phyloP scores from a whole-genome alignment of 2,888 invertebrate species.

The Euzophera pinguis region DNA sequence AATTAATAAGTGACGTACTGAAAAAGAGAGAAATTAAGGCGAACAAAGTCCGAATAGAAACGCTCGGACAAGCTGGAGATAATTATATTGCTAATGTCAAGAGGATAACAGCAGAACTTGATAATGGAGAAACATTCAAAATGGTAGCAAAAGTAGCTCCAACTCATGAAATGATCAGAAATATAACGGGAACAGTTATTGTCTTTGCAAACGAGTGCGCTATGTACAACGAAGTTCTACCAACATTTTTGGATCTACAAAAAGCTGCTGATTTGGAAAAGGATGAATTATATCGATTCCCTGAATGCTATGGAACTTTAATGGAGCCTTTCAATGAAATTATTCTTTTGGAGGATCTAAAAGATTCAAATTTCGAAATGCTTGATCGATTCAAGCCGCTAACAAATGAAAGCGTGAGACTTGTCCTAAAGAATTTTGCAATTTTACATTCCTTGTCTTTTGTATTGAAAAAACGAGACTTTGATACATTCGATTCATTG shows the following conservation, averaged over 20 bases:
- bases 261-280: conserved; percentile 31
- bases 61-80: conserved; percentile 28
- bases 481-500: conserved; percentile 26
- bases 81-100: conserved; percentile 16
- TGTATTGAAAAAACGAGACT: conserved; percentile 38
- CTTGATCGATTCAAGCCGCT: conserved; percentile 37
- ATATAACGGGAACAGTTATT: conserved; percentile 18
- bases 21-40: conserved; percentile 28
- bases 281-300: conserved; percentile 32
- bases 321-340: conserved; percentile 36
- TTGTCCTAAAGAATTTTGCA: conserved; percentile 41
- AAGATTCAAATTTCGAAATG: conserved; percentile 31
- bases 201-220: conserved; percentile 40
- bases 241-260: conserved; percentile 39
- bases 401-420: conserved; percentile 31
- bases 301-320: conserved; percentile 38
- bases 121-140: conserved; percentile 30
- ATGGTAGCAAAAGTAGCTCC: conserved; percentile 52
- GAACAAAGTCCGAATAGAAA: conserved; percentile 29
- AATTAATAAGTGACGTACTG: conserved; percentile 22
- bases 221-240: conserved; percentile 38
- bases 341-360: conserved; percentile 46
- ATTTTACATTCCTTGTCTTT: conserved; percentile 46
- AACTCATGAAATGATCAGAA: conserved; percentile 23
- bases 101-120: conserved; percentile 28